Conservation (phyloP, 2,888 invertebrate genomes). For the Podabrus alpinus region DNA sequence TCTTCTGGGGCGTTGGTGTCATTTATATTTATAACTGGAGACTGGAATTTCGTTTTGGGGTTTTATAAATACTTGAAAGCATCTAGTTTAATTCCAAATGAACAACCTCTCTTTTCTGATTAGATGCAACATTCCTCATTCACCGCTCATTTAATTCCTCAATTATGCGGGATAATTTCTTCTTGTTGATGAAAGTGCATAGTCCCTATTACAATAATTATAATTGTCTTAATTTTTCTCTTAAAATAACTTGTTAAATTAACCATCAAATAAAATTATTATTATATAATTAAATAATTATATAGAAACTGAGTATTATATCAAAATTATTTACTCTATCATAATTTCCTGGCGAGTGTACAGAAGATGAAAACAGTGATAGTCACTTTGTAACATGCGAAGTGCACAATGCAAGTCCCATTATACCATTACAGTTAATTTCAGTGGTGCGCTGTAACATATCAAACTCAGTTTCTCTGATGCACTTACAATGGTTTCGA, state of each 20-base stretch:
- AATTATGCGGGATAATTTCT: constrained; percentile 29
- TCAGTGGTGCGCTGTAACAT: no score
- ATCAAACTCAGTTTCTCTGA: no score
- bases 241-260: not conserved
- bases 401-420: no score
- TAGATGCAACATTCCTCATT: constrained; percentile 28
- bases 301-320: no score
- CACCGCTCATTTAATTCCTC: constrained; percentile 23
- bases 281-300: not conserved
- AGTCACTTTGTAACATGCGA: no score
- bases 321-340: no score
- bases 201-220: not conserved
- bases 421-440: no score
- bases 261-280: not conserved
- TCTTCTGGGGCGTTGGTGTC: constrained; percentile 35
- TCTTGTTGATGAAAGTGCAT: constrained; percentile 21
- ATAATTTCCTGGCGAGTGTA: no score
- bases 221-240: not conserved
- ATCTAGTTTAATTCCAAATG: constrained; percentile 39
- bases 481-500: no score
- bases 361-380: no score
- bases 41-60: constrained; percentile 31
- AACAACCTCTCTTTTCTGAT: constrained; percentile 29
- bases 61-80: constrained; percentile 38
- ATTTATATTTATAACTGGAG: constrained; percentile 44